Base-by-base conservation (phyloP, 1,140 invertebrate genomes). In the Drosophila quadrilineata region DNA sequence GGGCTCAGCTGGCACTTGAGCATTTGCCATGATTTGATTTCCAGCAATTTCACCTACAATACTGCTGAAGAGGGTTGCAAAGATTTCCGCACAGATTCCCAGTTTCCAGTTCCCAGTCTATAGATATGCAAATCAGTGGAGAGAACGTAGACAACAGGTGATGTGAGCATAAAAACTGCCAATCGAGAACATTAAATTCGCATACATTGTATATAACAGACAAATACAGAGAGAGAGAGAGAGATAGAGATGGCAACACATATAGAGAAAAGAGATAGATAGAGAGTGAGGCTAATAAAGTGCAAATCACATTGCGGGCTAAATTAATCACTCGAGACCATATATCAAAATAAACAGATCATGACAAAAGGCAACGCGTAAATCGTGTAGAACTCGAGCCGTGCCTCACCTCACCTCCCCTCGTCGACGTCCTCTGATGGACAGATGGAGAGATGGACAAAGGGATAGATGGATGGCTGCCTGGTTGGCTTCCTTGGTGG, bases 261-360 rank as follows among this genome's bases (percentile, higher is more conserved):
- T 46, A 54, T 54, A 48, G 22, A 45, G 31, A 22, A 9, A 22
- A 1, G 24, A 22, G 26, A 6, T n/a, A 29, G 12, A 24, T 24
- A 17, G 16, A 17, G 46, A 9, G 12, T 28, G 36, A 21, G 29
- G 72, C 60, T 82, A 82, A 82, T 65, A 75, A 82, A 76, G 63
- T 76, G 76, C 59, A 73, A 84, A 82, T 84, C 64, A 65, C 49
- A 69, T 46, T 54, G 67, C 45, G 59, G 54, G 64, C 59, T 65
- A 77, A 82, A 84, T 84, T 71, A 84, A 84, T 85, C 79, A 71
- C 70, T 24, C 53, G 58, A n/a, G n/a, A 54, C 62, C 48, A 60
- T 75, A 65, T 48, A 85, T 85, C 79, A 85, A 85, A 85, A 79
- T 64, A 86, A 85, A 85, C 79, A 85, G 79, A 85, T 85, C 79